phyloP scores from a whole-genome alignment of 2,888 invertebrate species.

The Amphipyra berbera region DNA sequence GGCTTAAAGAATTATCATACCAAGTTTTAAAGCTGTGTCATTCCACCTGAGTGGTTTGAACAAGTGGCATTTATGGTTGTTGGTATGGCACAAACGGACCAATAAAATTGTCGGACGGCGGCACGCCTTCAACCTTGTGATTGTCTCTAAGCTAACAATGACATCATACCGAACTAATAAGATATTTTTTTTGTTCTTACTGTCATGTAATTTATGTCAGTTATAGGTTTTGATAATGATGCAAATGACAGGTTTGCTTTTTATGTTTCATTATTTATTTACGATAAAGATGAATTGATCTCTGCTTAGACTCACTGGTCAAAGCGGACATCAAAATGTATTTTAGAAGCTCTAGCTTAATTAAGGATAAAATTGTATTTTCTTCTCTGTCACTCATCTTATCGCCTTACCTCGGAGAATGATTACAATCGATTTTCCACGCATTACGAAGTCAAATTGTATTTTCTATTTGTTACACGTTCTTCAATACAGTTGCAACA shows the following conservation, averaged over 20 bases:
- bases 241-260: not conserved
- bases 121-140: constrained; percentile 52
- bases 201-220: constrained; percentile 1
- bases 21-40: constrained; percentile 16
- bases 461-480: constrained; percentile 25
- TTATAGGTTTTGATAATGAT: not conserved
- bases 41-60: constrained; percentile 38
- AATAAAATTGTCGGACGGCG: constrained; percentile 49
- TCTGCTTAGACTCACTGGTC: no score
- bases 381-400: not conserved
- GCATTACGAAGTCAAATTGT: constrained; percentile 15
- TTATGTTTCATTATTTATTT: not conserved
- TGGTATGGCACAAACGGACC: constrained; percentile 44
- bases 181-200: constrained; percentile 6
- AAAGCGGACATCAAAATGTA: no score
- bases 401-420: constrained; percentile 19
- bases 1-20: not conserved
- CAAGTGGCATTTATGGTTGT: constrained; percentile 52
- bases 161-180: constrained; percentile 42
- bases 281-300: not conserved
- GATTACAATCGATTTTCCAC: constrained; percentile 41
- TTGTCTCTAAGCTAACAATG: constrained; percentile 46
- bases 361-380: not conserved
- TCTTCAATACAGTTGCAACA: not conserved
- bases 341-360: not conserved